phyloP scores from a whole-genome alignment of 2,888 invertebrate species.

The Thecocarcelia acutangulata region DNA sequence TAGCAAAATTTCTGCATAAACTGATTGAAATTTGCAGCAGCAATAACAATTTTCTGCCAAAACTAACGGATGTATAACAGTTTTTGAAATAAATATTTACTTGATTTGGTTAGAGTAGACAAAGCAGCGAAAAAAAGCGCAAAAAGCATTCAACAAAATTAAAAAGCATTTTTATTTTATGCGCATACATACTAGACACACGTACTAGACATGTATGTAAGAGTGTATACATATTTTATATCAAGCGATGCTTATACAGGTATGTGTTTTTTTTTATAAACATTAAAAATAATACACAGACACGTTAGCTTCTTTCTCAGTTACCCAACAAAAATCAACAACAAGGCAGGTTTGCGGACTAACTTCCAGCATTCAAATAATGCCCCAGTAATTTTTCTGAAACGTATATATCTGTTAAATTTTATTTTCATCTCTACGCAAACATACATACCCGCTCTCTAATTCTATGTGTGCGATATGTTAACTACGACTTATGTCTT shows the following conservation, averaged over 20 bases:
- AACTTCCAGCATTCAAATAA: no score
- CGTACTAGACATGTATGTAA: slow-evolving; percentile 4
- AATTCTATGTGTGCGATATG: no score
- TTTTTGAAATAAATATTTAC: slow-evolving; percentile 55
- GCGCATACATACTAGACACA: neutral
- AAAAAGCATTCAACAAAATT: slow-evolving; percentile 30
- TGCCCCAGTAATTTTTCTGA: no score
- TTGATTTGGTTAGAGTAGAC: slow-evolving; percentile 42
- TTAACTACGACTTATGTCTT: no score
- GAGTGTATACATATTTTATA: slow-evolving; percentile 2
- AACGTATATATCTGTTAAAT: no score
- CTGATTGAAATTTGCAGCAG: slow-evolving; percentile 28
- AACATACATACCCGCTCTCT: no score
- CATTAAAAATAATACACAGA: no score
- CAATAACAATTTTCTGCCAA: slow-evolving; percentile 44
- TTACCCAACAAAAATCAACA: no score
- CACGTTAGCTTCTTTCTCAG: no score
- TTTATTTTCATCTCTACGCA: no score
- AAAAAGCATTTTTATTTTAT: slow-evolving; percentile 41
- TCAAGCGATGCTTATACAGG: neutral
- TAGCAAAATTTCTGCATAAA: slow-evolving; percentile 20
- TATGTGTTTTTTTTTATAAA: no score
- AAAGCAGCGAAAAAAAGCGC: slow-evolving; percentile 15
- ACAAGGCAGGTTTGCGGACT: no score
- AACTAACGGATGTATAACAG: slow-evolving; percentile 39